These are phyloP conservation scores for Helostoma temminkii DNA, from an alignment of 2,797 vertebrate species.

Conservation along the genomic window DNA sequence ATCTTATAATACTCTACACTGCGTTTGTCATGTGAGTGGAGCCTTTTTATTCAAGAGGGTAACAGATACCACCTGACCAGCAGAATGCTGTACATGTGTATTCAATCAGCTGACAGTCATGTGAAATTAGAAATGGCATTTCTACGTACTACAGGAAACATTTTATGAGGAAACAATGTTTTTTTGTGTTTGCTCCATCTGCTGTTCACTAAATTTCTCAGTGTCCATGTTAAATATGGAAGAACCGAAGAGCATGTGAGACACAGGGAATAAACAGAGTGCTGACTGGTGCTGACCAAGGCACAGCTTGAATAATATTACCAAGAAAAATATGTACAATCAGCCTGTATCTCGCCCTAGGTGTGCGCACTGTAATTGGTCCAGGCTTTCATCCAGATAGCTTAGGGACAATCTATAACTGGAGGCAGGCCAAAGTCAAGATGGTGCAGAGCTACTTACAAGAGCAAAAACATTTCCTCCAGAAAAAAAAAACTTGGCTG, in stretches of 20 bases:
- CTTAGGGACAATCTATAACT: constrained; percentile 55
- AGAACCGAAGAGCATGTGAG: not conserved
- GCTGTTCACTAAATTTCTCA: not conserved
- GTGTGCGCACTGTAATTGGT: constrained; percentile 55
- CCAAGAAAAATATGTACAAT: constrained; percentile 40
- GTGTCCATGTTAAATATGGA: not conserved
- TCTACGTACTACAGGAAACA: not conserved
- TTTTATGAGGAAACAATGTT: not conserved
- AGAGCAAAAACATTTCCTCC: constrained; percentile 35
- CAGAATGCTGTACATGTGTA: constrained; percentile 7
- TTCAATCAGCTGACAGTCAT: constrained; percentile 50
- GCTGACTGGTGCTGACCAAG: constrained; percentile 58
- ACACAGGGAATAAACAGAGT: constrained; percentile 6
- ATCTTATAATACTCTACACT: constrained; percentile 10
- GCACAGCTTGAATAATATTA: constrained; percentile 47
- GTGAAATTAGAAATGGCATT: constrained; percentile 23
- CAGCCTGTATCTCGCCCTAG: constrained; percentile 34
- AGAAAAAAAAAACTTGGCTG: not conserved
- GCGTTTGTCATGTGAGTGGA: not conserved
- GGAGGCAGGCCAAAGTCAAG: constrained; percentile 45
- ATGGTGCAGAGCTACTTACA: constrained; percentile 54
- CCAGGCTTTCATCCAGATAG: constrained; percentile 55
- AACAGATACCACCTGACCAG: constrained; percentile 59
- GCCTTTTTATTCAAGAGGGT: constrained; percentile 31
- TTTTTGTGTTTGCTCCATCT: not conserved